Evolutionary conservation across 2,888 invertebrate genomes (phyloP).

Genomic region (Ectemnius lituratus): DNA sequence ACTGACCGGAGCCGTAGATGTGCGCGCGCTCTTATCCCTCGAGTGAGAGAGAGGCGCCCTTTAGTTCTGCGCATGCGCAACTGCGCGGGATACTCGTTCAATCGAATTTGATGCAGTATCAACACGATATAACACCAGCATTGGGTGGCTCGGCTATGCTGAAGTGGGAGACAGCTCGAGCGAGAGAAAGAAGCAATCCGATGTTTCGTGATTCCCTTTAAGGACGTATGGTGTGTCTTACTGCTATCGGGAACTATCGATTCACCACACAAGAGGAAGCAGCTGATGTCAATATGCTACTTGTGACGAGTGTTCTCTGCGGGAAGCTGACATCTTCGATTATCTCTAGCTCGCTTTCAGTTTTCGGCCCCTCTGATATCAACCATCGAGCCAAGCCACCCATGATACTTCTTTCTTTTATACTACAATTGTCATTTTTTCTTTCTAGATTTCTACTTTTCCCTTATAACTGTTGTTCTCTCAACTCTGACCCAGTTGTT

Average conservation of each 20-base stretch:
- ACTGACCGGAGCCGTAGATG: neutral
- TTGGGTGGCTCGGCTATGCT: neutral
- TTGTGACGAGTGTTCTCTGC: neutral
- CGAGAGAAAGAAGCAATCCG: conserved; percentile 17
- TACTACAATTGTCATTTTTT: neutral
- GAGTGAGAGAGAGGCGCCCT: neutral
- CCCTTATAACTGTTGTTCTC: neutral
- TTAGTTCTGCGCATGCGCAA: conserved; percentile 39
- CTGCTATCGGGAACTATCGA: conserved; percentile 8
- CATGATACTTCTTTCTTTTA: neutral
- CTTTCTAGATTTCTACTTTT: neutral
- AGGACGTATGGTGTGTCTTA: conserved; percentile 13
- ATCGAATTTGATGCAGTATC: conserved; percentile 62
- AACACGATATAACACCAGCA: conserved; percentile 42
- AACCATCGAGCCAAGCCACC: neutral
- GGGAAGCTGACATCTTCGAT: conserved; percentile 1
- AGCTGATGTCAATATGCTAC: too few relatives aligned
- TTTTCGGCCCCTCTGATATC: neutral
- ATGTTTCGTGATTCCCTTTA: conserved; percentile 28
- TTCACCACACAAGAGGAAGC: neutral
- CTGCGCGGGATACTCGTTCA: conserved; percentile 53
- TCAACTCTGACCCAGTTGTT: neutral
- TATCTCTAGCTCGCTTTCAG: neutral
- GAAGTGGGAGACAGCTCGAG: neutral
- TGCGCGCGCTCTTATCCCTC: conserved; percentile 4